Evolutionary conservation across 1,140 invertebrate genomes (phyloP).

Genomic region (Zaprionus vittiger): DNA sequence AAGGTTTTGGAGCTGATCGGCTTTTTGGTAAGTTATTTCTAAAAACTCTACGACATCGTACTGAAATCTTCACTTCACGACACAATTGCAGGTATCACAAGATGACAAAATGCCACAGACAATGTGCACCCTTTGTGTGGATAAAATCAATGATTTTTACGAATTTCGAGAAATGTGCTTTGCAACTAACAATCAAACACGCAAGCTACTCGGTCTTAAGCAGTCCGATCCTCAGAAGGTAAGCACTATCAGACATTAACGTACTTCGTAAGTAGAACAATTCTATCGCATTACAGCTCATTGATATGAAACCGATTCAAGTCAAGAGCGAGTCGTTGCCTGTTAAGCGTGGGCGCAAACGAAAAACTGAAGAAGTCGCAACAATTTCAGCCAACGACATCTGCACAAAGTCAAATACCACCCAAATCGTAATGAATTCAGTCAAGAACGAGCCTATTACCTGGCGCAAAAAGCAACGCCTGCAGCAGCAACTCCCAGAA

Average conservation of each 20-base stretch:
- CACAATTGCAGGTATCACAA: conserved; percentile 84
- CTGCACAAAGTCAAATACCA: conserved; percentile 21
- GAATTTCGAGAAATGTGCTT: conserved; percentile 86
- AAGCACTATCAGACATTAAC: neutral
- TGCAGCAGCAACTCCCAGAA: conserved; percentile 29
- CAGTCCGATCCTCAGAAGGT: conserved; percentile 58
- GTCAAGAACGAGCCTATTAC: conserved; percentile 55
- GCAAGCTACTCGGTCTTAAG: conserved; percentile 84
- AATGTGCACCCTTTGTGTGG: conserved; percentile 86
- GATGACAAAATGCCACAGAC: conserved; percentile 87
- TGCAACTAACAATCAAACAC: conserved; percentile 85
- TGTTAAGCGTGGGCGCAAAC: conserved; percentile 48
- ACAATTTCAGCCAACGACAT: neutral
- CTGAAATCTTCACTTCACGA: neutral
- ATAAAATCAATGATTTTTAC: conserved; percentile 87
- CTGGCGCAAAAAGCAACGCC: conserved; percentile 61
- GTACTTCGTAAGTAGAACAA: neutral
- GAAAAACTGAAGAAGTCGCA: conserved; percentile 47
- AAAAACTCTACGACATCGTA: neutral
- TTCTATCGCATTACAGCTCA: conserved; percentile 21
- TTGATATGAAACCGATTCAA: conserved; percentile 36
- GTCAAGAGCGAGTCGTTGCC: conserved; percentile 53
- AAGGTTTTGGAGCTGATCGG: conserved; percentile 75
- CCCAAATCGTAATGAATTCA: conserved; percentile 3
- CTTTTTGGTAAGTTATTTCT: conserved; percentile 52